Percentiles rank a stretch among this genome's conserved stretches.
Evolutionary conservation across 2,113 vertebrate genomes (phyloP).

Genomic region (Spermophilus dauricus): DNA sequence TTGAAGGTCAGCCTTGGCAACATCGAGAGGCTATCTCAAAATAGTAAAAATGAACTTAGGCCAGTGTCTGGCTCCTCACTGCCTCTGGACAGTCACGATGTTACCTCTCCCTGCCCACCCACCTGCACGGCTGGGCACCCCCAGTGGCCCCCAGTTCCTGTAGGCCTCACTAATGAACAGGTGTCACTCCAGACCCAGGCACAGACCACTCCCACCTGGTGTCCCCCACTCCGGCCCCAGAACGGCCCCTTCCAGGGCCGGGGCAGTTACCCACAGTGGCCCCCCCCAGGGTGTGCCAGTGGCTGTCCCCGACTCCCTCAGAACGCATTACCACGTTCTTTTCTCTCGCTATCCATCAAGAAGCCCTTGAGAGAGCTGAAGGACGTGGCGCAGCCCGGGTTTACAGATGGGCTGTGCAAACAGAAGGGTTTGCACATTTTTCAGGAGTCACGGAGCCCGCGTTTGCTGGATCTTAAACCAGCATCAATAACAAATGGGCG

Average conservation of each 20-base stretch:
- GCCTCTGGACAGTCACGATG: not conserved
- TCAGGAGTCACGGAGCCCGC: not conserved
- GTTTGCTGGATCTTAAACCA: not conserved
- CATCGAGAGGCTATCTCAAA: not conserved
- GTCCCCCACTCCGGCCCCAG: not conserved
- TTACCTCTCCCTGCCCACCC: not conserved
- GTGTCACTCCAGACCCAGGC: not conserved
- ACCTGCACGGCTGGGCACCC: not conserved
- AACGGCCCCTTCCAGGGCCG: not conserved
- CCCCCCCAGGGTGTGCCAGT: not conserved
- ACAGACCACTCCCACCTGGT: not conserved
- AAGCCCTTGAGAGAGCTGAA: constrained; percentile 63
- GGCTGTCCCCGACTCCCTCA: not conserved
- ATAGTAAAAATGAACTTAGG: not conserved
- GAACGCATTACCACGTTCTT: constrained; percentile 1
- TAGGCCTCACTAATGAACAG: not conserved
- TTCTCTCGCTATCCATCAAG: not conserved
- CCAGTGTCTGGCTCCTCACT: not conserved
- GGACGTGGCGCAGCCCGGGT: not conserved
- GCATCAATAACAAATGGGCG: not conserved
- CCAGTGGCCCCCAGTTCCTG: not conserved
- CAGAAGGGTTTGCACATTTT: not conserved
- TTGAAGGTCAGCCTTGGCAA: not conserved
- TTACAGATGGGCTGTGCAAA: constrained; percentile 43
- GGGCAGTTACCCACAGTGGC: not conserved